phyloP scores from a whole-genome alignment of 2,113 vertebrate species.

The Taurulus bubalis region DNA sequence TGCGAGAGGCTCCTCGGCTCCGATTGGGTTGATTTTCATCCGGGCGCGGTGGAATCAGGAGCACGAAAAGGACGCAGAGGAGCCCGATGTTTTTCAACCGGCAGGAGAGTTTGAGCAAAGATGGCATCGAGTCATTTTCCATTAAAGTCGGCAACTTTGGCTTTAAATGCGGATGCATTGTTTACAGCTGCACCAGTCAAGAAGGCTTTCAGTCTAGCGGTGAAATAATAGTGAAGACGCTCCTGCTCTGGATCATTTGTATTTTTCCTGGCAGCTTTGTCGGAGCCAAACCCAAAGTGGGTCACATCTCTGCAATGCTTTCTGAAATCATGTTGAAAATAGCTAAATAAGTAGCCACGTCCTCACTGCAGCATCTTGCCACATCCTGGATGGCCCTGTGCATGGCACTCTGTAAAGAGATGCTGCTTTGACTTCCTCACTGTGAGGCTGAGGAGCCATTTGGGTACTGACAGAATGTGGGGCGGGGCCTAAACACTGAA shows the following conservation, averaged over 20 bases:
- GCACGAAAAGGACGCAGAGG: too few relatives aligned
- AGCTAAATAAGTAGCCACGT: not conserved
- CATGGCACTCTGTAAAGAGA: too few relatives aligned
- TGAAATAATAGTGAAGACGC: not conserved
- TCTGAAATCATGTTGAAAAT: not conserved
- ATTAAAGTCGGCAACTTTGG: not conserved
- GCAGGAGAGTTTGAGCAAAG: not conserved
- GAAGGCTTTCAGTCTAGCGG: not conserved
- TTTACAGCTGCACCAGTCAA: not conserved
- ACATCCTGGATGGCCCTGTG: not conserved
- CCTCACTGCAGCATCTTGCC: not conserved
- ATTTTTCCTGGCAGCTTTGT: not conserved
- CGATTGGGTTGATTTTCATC: not conserved
- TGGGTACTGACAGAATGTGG: too few relatives aligned
- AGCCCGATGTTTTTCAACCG: not conserved
- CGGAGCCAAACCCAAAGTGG: not conserved
- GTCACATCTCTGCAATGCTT: not conserved
- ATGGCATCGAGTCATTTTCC: not conserved
- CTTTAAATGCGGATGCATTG: not conserved
- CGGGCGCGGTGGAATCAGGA: not conserved
- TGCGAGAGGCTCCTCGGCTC: too few relatives aligned
- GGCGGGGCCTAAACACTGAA: too few relatives aligned
- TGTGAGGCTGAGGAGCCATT: too few relatives aligned
- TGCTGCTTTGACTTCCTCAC: not conserved
- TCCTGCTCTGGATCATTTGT: not conserved